These are phyloP conservation scores for Notarius lentiginosus DNA, from an alignment of 2,113 vertebrate genomes.

Conservation along the genomic window DNA sequence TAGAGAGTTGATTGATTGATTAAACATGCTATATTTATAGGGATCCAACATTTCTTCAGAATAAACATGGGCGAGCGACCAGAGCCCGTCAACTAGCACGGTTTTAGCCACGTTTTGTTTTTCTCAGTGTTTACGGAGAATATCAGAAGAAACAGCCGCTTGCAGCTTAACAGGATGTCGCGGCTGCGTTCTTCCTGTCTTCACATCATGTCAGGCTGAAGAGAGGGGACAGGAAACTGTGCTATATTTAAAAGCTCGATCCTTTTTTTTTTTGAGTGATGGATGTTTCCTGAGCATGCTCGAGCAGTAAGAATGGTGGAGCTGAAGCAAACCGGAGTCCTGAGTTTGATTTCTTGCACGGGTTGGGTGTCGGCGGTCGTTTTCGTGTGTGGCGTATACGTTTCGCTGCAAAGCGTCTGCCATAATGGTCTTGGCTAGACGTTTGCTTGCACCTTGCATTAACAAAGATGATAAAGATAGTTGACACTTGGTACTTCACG, in stretches of 20 bases:
- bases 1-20: background rate
- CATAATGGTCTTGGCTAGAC: background rate
- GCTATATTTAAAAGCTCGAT: slow-evolving; percentile 8
- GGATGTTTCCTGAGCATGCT: slow-evolving; percentile 8
- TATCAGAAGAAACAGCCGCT: background rate
- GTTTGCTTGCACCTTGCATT: background rate
- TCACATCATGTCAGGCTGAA: too few species aligned
- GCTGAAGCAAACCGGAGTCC: background rate
- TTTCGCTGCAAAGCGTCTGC: background rate
- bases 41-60: slow-evolving; percentile 50
- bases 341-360: background rate
- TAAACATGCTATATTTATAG: slow-evolving; percentile 28
- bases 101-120: slow-evolving; percentile 32
- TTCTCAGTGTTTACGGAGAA: slow-evolving; percentile 3
- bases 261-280: background rate
- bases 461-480: too few species aligned
- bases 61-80: slow-evolving; percentile 63
- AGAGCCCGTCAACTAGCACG: slow-evolving; percentile 71
- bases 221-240: background rate
- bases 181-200: slow-evolving; percentile 21
- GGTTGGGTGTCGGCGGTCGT: background rate
- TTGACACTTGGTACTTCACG: background rate
- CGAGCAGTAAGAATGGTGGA: background rate
- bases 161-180: slow-evolving; percentile 24
- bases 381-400: background rate